Base-by-base conservation (phyloP, 1,140 invertebrate species). In the Apolygus lucorum region DNA sequence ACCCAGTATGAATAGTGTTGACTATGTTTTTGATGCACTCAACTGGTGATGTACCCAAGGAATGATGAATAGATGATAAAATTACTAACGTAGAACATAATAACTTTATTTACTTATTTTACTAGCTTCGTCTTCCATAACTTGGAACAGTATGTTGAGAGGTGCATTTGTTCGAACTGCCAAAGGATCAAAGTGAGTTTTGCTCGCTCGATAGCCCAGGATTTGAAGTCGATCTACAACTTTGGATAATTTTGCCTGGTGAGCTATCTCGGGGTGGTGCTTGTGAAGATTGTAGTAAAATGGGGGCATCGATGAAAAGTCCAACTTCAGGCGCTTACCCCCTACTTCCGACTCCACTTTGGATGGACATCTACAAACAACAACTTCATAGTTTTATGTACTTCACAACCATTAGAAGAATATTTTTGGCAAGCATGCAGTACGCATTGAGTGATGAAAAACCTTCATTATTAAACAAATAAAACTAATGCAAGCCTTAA, bases 141-240 rank as follows among this genome's bases (percentile, higher is more conserved):
- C 22, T 14, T 59, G 8, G 54, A 14, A 59, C 11, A 59, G 22
- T 17, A 14, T 24, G 54, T 64, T 64, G 2, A 76, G 69, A 29
- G 62, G 72, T 42, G 78, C 78, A 74, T 75, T 75, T 8, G 80
- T 81, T 69, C 78, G 75, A 4, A 80, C 71, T 21, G 77, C 77
- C 62, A 74, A 73, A 28, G 73, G 72, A 63, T 80, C 78, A 73
- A 80, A 81, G 70, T 80, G 78, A 29, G 80, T 81, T 22, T 77
- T 71, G 72, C 77, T 77, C 21, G 78, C 78, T 70, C 76, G 67
- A 67, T 75, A 77, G 11, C 78, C 78, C 1, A 74, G 69, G 1
- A 71, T 65, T 52, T 73, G 72, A 2, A 80, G 70, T 22, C 74
- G 72, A 21, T 75, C 69, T 2, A 80, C 71, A 2, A 78, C 72